These are phyloP conservation scores for Cryptoprocta ferox DNA, from an alignment of 2,797 vertebrate species.

Conservation along the genomic window DNA sequence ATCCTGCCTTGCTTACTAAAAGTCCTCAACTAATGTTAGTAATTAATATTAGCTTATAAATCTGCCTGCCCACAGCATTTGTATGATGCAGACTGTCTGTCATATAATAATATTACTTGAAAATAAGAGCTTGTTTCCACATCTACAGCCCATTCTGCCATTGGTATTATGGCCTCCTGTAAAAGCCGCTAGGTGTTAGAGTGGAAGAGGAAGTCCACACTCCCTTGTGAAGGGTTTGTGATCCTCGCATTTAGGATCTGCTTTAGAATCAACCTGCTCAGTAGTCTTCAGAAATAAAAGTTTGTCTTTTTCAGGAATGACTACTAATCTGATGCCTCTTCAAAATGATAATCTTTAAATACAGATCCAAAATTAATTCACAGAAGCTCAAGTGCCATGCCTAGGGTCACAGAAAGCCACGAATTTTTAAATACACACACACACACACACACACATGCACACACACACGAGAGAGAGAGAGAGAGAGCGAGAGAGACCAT, in stretches of 20 bases:
- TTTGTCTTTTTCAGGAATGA: not conserved
- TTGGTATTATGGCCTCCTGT: not conserved
- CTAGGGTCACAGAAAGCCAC: not conserved
- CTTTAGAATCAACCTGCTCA: not conserved
- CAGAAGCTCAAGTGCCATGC: not conserved
- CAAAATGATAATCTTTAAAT: not conserved
- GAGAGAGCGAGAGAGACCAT: no score
- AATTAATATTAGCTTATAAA: not conserved
- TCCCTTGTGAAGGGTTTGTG: not conserved
- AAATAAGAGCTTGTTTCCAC: not conserved
- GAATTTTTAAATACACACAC: not conserved
- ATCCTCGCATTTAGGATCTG: not conserved
- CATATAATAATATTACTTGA: not conserved
- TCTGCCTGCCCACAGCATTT: not conserved
- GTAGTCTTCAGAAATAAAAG: not conserved
- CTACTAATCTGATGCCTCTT: not conserved
- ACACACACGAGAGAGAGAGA: no score
- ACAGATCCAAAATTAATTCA: not conserved
- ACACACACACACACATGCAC: no score
- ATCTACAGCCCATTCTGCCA: not conserved
- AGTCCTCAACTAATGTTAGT: not conserved
- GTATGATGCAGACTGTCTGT: not conserved
- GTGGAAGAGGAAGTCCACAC: not conserved
- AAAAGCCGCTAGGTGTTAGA: not conserved
- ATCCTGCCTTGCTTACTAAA: not conserved